Percentiles rank a stretch among this genome's conserved stretches.
phyloP scores from a whole-genome alignment of 2,797 vertebrate genomes.

The Stomatorhinus walkeri region DNA sequence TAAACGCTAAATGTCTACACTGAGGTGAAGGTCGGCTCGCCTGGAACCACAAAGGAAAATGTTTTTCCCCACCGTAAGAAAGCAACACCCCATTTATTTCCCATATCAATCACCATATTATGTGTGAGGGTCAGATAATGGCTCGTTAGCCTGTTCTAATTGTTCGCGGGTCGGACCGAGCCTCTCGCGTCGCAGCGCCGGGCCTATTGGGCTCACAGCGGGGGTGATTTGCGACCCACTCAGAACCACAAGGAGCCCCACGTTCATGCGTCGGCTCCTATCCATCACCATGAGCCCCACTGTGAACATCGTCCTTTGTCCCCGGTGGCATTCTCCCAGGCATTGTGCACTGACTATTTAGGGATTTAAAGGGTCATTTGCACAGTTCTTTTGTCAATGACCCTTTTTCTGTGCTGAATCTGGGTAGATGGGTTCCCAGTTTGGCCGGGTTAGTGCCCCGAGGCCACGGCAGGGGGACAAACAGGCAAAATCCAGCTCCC shows the following conservation, averaged over 20 bases:
- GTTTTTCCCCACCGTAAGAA: conserved; percentile 19
- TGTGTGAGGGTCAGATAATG: conserved; percentile 72
- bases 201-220: conserved; percentile 80
- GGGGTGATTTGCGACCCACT: conserved; percentile 70
- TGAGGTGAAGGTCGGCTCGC: conserved; percentile 39
- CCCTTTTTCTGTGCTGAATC: conserved; percentile 65
- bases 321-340: conserved; percentile 78
- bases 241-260: conserved; percentile 81
- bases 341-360: conserved; percentile 93
- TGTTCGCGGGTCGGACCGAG: conserved; percentile 77
- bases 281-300: conserved; percentile 86
- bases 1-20: conserved; percentile 54
- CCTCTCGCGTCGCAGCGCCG: conserved; percentile 71
- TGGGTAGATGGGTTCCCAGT: conserved; percentile 59
- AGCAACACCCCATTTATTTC: conserved; percentile 67
- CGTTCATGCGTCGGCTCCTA: conserved; percentile 97
- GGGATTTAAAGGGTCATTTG: conserved; percentile 98
- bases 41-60: conserved; percentile 19
- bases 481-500: neutral
- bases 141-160: conserved; percentile 83
- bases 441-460: conserved; percentile 17
- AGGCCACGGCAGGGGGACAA: neutral
- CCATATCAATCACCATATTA: conserved; percentile 96
- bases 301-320: conserved; percentile 88
- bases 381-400: conserved; percentile 97